Conservation (phyloP, 2,888 invertebrate species). For the Phasia obesa region DNA sequence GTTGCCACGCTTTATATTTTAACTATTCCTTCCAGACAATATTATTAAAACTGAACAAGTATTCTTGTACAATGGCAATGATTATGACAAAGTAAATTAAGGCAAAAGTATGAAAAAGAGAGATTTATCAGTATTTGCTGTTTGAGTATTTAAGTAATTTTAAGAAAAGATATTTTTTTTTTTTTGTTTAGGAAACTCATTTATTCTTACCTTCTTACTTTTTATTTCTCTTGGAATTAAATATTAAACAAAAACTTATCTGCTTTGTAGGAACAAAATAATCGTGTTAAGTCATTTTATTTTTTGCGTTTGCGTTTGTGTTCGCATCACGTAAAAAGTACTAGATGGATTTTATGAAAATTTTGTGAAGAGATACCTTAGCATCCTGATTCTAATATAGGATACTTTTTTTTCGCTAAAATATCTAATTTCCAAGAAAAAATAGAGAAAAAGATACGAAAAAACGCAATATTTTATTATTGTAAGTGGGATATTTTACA, state of each 20-base stretch:
- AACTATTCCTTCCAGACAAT: neutral
- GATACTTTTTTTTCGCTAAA: too few species aligned
- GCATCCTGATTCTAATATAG: too few species aligned
- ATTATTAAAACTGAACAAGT: slow-evolving; percentile 14
- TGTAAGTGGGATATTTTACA: too few species aligned
- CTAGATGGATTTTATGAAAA: too few species aligned
- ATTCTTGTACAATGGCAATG: slow-evolving; percentile 22
- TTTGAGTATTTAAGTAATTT: neutral
- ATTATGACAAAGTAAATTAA: slow-evolving; percentile 40
- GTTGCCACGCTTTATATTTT: neutral
- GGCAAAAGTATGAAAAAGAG: slow-evolving; percentile 3
- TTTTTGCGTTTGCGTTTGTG: too few species aligned
- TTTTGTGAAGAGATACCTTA: too few species aligned
- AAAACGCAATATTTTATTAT: too few species aligned
- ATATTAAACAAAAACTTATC: slow-evolving; percentile 23
- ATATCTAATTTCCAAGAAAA: too few species aligned
- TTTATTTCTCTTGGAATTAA: neutral
- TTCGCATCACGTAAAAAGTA: too few species aligned
- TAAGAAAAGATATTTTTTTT: too few species aligned
- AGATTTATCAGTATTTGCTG: slow-evolving; percentile 1
- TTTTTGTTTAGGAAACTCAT: too few species aligned
- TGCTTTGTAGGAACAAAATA: neutral
- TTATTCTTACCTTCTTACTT: neutral
- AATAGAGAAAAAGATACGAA: too few species aligned
- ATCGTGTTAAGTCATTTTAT: slow-evolving; percentile 18